Conservation (phyloP, 2,888 invertebrate species). For the Troides aeacus region DNA sequence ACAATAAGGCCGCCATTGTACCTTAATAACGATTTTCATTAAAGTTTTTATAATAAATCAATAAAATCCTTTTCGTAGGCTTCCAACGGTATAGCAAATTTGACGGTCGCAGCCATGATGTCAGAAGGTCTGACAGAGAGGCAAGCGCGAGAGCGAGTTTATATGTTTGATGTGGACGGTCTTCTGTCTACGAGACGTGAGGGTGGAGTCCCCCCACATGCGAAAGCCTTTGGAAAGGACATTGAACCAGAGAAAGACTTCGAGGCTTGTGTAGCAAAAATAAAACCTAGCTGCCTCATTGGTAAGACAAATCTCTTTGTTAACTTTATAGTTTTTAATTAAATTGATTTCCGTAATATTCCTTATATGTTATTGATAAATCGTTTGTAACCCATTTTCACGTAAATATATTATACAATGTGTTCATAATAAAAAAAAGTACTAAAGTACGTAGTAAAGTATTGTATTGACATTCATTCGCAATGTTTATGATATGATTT, state of each 20-base stretch:
- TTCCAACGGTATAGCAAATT: conserved; percentile 94
- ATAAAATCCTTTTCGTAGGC: conserved; percentile 78
- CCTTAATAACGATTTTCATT: no score
- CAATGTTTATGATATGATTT: background rate
- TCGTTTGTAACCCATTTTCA: background rate
- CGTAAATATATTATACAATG: background rate
- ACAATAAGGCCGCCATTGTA: no score
- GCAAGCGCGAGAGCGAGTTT: conserved; percentile 93
- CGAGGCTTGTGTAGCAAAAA: conserved; percentile 86
- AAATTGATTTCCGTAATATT: no score
- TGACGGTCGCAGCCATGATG: conserved; percentile 94
- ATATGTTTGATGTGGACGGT: conserved; percentile 97
- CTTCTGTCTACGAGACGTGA: conserved; percentile 85
- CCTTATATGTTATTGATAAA: no score
- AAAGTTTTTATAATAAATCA: no score
- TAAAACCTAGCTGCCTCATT: conserved; percentile 93
- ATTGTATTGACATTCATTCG: background rate
- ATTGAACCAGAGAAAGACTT: conserved; percentile 88
- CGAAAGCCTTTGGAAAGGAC: conserved; percentile 87
- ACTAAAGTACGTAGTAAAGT: background rate
- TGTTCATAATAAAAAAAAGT: background rate
- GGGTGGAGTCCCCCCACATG: conserved; percentile 85
- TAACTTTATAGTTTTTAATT: no score
- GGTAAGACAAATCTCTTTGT: conserved; percentile 76
- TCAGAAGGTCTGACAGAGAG: conserved; percentile 80